phyloP scores from a whole-genome alignment of 2,797 vertebrate species.

The Neosalanx taihuensis region DNA sequence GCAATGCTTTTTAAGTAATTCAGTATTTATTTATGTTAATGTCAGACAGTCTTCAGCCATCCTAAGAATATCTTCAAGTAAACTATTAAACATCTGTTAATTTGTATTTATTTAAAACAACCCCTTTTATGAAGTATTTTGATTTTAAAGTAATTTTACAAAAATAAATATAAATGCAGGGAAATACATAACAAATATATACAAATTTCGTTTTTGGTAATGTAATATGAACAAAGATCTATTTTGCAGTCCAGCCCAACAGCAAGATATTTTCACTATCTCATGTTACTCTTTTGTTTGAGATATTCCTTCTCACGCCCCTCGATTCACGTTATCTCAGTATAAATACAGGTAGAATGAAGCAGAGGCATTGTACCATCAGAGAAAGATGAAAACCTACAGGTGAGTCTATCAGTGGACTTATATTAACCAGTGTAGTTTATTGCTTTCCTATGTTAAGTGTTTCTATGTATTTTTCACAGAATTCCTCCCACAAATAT shows the following conservation, averaged over 20 bases:
- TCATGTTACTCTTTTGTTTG: conserved; percentile 64
- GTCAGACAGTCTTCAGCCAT: background rate
- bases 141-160: background rate
- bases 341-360: conserved; percentile 62
- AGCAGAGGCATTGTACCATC: background rate
- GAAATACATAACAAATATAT: background rate
- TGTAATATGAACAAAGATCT: background rate
- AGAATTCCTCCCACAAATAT: too few relatives aligned
- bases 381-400: conserved; percentile 41
- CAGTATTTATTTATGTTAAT: background rate
- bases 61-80: background rate
- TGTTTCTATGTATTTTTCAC: background rate
- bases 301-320: conserved; percentile 51
- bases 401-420: conserved; percentile 49
- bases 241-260: background rate
- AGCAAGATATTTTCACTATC: conserved; percentile 26
- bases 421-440: background rate
- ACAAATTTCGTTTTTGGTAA: background rate
- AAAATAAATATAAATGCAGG: background rate
- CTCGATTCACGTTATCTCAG: conserved; percentile 28
- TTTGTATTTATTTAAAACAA: background rate
- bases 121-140: too few relatives aligned
- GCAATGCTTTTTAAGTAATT: background rate
- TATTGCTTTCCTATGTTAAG: background rate
- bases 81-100: background rate